Evolutionary conservation across 1,140 invertebrate species (phyloP), one percentile per base, ranked within the genome.

Genomic region (Doryteuthis pealeii): DNA sequence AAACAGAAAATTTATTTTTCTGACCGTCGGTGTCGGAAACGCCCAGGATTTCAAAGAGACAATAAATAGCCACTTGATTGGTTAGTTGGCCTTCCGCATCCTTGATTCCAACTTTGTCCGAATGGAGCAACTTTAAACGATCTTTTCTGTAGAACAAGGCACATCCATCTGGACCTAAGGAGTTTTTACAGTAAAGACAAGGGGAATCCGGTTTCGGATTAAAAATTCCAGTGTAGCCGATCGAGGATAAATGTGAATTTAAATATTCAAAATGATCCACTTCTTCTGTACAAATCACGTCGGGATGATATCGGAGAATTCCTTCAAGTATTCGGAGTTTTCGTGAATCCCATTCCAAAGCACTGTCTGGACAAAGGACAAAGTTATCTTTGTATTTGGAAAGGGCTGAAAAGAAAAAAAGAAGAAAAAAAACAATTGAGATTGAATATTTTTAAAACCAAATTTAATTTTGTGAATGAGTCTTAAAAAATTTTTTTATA

Each of bases 141-240:
- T 91, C 87, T 58, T 88, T 89, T 62, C 90, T 88, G 83, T 91
- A 94, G 85, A 95, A 94, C 31, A 94, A 89, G 2, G 93, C 93
- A 85, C 93, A 94, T 5, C 93, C 93, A 87, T 95, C 93, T 0
- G 93, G 93, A 1, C 93, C 93, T 78, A 92, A 93, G 81, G 93
- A 93, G 58, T 91, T 91, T 72, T 90, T 86, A 58, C 93, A 90
- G 70, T 84, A 77, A 26, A 93, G 86, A 85, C 93, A 94, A 0
- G 93, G 93, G 0, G 93, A 94, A 81, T 94, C 92, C 1, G 93
- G 93, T 86, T 94, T 94, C 0, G 92, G 92, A 80, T 91, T 91
- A 85, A 94, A 94, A 68, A 91, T 89, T 5, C 93, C 93, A 0
- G 85, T 83, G 82, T 93, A 94, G 2, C 93, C 92, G 80, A 92